Conservation (phyloP, 2,888 invertebrate genomes). For the Sipunculus nudus region DNA sequence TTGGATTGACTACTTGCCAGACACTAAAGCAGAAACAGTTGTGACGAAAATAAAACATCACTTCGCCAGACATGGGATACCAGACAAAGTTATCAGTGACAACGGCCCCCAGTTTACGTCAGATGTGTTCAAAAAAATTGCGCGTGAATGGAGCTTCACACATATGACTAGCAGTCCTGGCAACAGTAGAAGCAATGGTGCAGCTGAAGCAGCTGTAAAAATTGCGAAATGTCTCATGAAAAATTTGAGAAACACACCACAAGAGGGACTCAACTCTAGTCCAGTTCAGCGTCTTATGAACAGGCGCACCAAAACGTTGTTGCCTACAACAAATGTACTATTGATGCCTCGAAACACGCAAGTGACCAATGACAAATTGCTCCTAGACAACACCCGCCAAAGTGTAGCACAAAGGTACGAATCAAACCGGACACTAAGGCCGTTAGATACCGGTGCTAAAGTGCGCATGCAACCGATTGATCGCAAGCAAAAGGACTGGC, state of each 20-base stretch:
- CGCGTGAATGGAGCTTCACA: constrained; percentile 29
- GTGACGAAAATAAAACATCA: constrained; percentile 16
- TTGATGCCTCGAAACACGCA: background rate
- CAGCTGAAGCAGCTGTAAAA: constrained; percentile 38
- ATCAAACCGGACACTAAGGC: no score
- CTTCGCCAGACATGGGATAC: constrained; percentile 28
- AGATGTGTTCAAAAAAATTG: constrained; percentile 23
- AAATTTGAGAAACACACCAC: constrained; percentile 15
- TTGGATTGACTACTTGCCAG: constrained; percentile 29
- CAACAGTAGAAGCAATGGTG: constrained; percentile 36
- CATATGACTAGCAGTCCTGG: constrained; percentile 32
- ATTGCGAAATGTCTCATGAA: constrained; percentile 30
- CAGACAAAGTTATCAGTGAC: constrained; percentile 25
- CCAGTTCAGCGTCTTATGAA: background rate
- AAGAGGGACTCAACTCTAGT: background rate
- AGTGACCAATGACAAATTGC: no score
- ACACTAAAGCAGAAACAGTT: constrained; percentile 22
- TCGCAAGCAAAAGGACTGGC: no score
- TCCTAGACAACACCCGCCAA: no score
- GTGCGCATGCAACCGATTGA: no score
- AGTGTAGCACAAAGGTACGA: no score
- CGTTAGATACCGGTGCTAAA: no score
- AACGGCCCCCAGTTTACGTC: constrained; percentile 32
- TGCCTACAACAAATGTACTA: background rate
- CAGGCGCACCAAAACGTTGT: background rate